Percentiles rank a stretch among this genome's conserved stretches.
phyloP scores from a whole-genome alignment of 2,888 invertebrate species.

The Sipha maydis region DNA sequence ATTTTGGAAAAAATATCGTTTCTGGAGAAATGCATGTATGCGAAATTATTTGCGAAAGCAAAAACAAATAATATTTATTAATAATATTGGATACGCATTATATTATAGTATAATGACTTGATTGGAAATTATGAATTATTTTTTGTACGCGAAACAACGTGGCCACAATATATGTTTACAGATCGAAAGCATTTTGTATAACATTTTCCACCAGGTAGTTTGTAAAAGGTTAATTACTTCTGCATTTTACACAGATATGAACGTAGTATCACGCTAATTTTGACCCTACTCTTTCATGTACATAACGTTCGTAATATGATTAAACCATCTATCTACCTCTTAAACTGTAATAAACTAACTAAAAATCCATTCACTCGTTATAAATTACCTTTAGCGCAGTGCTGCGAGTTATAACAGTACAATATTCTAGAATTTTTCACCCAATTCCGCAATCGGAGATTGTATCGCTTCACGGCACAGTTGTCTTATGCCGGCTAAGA shows the following conservation, averaged over 20 bases:
- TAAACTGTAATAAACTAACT: neutral
- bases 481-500: too few species aligned
- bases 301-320: neutral
- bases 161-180: neutral
- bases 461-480: neutral
- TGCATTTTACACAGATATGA: neutral
- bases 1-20: too few species aligned
- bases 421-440: neutral
- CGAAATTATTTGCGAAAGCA: neutral
- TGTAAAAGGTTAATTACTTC: slow-evolving; percentile 25
- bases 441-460: neutral
- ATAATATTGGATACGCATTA: too few species aligned
- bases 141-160: neutral
- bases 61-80: neutral
- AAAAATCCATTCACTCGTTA: neutral
- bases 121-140: neutral
- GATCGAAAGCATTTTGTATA: neutral
- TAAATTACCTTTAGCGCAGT: neutral
- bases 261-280: neutral
- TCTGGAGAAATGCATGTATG: too few species aligned
- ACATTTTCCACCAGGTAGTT: neutral
- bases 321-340: slow-evolving; percentile 8
- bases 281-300: neutral
- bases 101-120: neutral
- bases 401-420: neutral